Conservation (phyloP, 2,113 vertebrate species). For the Furnarius figulus region DNA sequence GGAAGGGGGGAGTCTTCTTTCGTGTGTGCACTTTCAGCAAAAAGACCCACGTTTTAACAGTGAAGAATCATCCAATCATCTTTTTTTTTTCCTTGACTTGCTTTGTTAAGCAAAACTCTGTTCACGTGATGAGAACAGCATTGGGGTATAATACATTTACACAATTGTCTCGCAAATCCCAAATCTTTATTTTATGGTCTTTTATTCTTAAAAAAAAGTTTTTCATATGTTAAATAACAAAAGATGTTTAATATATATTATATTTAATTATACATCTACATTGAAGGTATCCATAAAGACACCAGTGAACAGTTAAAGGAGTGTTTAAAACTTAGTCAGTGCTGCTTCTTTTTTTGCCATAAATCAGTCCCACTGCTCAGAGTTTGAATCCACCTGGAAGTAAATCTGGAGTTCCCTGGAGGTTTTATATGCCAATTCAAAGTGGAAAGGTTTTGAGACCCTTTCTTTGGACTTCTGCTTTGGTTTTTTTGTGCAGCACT, state of each 20-base stretch:
- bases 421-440: neutral
- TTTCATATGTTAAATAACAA: neutral
- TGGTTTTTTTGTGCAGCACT: neutral
- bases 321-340: neutral
- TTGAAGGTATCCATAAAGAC: neutral
- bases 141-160: neutral
- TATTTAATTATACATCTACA: neutral
- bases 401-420: neutral
- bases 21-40: neutral
- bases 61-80: neutral
- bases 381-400: neutral
- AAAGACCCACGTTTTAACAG: neutral
- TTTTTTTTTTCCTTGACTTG: neutral
- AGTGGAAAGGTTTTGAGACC: neutral
- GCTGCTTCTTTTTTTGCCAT: neutral
- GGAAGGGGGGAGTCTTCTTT: neutral
- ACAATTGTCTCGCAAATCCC: neutral
- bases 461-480: neutral
- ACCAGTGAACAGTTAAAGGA: neutral
- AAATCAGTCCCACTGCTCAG: neutral
- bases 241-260: neutral
- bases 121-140: neutral
- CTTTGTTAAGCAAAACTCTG: neutral
- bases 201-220: neutral
- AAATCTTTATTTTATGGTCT: neutral